Conservation (phyloP, 2,888 invertebrate species). For the Graphium colonna region DNA sequence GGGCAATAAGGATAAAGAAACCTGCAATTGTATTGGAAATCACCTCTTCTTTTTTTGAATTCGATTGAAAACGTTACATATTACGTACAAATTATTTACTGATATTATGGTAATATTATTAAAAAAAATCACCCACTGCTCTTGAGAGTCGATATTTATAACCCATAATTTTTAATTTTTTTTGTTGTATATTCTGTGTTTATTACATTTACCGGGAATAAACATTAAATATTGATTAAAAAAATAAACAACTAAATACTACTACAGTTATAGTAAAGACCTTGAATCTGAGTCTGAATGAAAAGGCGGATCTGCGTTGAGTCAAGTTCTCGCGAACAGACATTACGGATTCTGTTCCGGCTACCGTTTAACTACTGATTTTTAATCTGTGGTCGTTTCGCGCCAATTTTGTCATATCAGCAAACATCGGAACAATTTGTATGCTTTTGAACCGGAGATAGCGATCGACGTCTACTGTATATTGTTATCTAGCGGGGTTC, state of each 20-base stretch:
- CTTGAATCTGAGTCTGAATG: constrained; percentile 11
- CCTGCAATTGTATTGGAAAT: too few species aligned
- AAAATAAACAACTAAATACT: not conserved
- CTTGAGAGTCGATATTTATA: too few species aligned
- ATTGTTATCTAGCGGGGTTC: not conserved
- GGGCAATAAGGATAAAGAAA: too few species aligned
- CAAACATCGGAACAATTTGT: constrained; percentile 2
- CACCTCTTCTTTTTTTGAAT: too few species aligned
- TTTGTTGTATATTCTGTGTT: too few species aligned
- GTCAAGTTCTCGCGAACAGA: constrained; percentile 15
- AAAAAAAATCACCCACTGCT: too few species aligned
- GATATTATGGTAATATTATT: too few species aligned
- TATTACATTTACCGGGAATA: too few species aligned
- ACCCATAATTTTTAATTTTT: too few species aligned
- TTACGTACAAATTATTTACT: too few species aligned
- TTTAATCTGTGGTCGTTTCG: not conserved
- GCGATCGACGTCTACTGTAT: not conserved
- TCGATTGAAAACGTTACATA: too few species aligned
- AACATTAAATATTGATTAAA: not conserved
- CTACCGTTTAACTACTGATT: constrained; percentile 8
- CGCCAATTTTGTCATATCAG: not conserved
- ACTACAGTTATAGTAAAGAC: not conserved
- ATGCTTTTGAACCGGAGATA: not conserved
- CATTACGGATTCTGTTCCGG: constrained; percentile 17
- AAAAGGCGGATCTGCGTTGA: constrained; percentile 21